Percentiles rank a stretch among this genome's conserved stretches.
These are phyloP conservation scores for Marasmarcha lunaedactyla DNA, from an alignment of 2,888 invertebrate genomes.

Conservation along the genomic window DNA sequence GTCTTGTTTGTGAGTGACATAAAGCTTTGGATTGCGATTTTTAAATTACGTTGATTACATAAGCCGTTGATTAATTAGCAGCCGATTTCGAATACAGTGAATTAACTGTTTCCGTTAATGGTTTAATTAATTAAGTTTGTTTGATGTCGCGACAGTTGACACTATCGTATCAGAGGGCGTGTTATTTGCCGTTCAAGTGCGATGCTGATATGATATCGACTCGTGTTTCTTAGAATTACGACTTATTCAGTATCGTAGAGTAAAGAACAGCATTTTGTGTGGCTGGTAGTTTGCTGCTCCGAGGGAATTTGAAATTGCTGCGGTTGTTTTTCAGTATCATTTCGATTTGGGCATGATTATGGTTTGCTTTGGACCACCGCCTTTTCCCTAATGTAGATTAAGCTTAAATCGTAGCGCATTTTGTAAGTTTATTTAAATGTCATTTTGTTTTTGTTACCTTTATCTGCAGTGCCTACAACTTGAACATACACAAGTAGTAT, in stretches of 20 bases:
- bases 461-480: no score
- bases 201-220: neutral
- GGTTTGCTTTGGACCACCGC: neutral
- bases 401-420: no score
- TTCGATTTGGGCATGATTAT: neutral
- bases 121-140: no score
- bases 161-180: no score
- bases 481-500: no score
- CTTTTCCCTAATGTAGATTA: no score
- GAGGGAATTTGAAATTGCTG: neutral
- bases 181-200: no score
- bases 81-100: no score
- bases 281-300: neutral
- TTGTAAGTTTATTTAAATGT: neutral
- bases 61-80: no score
- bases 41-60: slow-evolving; percentile 5
- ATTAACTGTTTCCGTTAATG: no score
- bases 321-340: neutral
- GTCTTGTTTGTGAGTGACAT: neutral
- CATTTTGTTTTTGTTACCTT: neutral
- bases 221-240: neutral
- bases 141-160: no score
- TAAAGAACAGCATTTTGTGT: slow-evolving; percentile 1
- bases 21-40: slow-evolving; percentile 4
- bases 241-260: neutral